Base-by-base conservation (phyloP, 2,113 vertebrate species). In the Pimephales promelas region DNA sequence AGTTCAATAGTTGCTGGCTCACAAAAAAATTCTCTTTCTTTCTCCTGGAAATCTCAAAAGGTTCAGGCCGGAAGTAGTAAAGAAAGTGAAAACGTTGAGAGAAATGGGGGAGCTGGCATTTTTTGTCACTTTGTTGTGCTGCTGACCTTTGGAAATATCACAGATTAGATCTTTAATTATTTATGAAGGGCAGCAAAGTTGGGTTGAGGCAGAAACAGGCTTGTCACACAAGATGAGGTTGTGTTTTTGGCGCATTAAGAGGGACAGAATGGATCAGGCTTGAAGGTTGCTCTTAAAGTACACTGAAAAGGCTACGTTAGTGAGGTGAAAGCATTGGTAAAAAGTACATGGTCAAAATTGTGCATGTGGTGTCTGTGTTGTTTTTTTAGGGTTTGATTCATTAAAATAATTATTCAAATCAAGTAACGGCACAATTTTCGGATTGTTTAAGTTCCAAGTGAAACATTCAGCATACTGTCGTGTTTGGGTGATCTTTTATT, bases 121-220 rank as follows among this genome's bases (percentile, higher is more conserved):
- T 93, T 93, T 88, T 89, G 83, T 88, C 72, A 90, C 89, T 92
- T 95, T 95, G 95, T 95, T 94, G 93, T 94, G 93, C 90, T 86
- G 89, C 90, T 96, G 96, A 97, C 97, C 97, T 98, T 97, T 94
- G 86, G 90, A 97, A 97, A 97, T 96, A 98, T 95, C 96, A 97
- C 93, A 95, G 95, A 96, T 96, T 96, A 97, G 93, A 94, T 96
- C 96, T 94, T 97, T 96, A 96, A 97, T 96, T 96, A 97, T 97
- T 97, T 96, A 97, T 97, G 96, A 93, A 94, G 93, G 91, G 89
- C 89, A 88, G 91, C 91, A 81, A 81, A 86, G 83, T 91, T 93
- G 84, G 87, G 79, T 84, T 83, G 73, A 75, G 83, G 34, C 73
- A 66, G 82, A 49, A 28, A 62, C 31, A 78, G 45, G 81, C 90